phyloP scores from a whole-genome alignment of 2,113 vertebrate genomes.

The Apaloderma vittatum region DNA sequence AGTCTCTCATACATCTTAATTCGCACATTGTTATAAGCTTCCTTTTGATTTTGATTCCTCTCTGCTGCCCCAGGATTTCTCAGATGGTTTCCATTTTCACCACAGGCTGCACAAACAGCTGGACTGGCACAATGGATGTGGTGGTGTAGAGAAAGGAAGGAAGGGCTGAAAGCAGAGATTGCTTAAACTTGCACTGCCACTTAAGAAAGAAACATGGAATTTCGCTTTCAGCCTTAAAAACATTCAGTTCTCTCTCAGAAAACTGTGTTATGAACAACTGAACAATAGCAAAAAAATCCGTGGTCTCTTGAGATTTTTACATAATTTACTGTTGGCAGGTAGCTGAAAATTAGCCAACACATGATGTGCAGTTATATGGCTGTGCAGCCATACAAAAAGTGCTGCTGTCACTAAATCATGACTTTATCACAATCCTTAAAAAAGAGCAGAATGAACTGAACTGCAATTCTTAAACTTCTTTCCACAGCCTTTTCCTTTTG shows the following conservation, averaged over 20 bases:
- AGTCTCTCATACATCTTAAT: neutral
- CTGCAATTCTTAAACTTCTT: neutral
- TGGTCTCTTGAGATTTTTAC: neutral
- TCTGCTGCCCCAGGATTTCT: neutral
- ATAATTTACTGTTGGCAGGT: neutral
- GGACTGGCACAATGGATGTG: neutral
- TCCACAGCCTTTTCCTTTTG: neutral
- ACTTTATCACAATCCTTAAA: neutral
- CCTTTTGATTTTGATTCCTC: conserved; percentile 36
- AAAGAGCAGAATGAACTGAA: neutral
- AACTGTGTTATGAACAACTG: neutral
- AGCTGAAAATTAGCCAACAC: neutral
- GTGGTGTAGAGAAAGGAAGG: neutral
- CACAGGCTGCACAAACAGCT: neutral
- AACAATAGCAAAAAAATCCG: neutral
- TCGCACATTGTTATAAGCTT: neutral
- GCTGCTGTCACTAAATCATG: neutral
- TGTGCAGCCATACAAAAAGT: neutral
- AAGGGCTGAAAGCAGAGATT: neutral
- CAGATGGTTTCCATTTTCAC: conserved; percentile 27
- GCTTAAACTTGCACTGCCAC: neutral
- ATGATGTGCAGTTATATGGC: neutral
- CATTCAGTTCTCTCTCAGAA: neutral
- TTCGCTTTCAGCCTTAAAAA: neutral
- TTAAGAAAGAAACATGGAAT: neutral